phyloP scores from a whole-genome alignment of 2,113 vertebrate genomes.

The Scopus umbretta region DNA sequence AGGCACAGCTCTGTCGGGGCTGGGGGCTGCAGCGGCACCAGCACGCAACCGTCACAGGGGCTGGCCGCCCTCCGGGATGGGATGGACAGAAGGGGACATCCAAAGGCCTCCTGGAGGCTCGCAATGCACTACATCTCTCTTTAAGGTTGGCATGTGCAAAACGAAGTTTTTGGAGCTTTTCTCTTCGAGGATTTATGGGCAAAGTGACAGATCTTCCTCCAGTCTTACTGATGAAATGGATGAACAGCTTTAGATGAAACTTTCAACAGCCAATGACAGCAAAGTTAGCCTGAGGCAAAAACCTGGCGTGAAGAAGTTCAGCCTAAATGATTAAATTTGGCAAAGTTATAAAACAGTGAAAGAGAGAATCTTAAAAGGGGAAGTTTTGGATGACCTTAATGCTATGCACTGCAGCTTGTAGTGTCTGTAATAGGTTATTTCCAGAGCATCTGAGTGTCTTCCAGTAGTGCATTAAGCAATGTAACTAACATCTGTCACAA shows the following conservation, averaged over 20 bases:
- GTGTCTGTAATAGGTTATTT: slow-evolving; percentile 4
- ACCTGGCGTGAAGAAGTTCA: not conserved
- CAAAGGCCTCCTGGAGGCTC: not conserved
- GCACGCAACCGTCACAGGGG: accelerated
- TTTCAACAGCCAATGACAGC: not conserved
- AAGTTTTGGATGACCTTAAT: not conserved
- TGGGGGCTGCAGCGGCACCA: not conserved
- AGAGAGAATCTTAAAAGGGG: not conserved
- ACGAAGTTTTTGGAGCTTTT: not conserved
- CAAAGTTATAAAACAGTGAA: not conserved
- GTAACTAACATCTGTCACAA: slow-evolving; percentile 34
- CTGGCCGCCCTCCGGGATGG: not conserved
- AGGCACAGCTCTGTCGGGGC: not conserved
- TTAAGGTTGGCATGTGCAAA: not conserved
- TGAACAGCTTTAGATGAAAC: not conserved
- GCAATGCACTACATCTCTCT: not conserved
- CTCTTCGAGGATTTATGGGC: not conserved
- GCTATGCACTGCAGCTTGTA: not conserved
- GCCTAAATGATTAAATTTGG: slow-evolving; percentile 1
- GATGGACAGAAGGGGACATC: not conserved
- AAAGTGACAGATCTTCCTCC: not conserved
- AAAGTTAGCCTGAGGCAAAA: not conserved
- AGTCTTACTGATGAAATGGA: not conserved
- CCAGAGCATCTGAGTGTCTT: slow-evolving; percentile 35
- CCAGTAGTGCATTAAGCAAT: slow-evolving; percentile 42